Percentiles rank a stretch among this genome's conserved stretches.
Conservation (phyloP, 2,113 vertebrate species). For the Phyllopteryx taeniolatus region DNA sequence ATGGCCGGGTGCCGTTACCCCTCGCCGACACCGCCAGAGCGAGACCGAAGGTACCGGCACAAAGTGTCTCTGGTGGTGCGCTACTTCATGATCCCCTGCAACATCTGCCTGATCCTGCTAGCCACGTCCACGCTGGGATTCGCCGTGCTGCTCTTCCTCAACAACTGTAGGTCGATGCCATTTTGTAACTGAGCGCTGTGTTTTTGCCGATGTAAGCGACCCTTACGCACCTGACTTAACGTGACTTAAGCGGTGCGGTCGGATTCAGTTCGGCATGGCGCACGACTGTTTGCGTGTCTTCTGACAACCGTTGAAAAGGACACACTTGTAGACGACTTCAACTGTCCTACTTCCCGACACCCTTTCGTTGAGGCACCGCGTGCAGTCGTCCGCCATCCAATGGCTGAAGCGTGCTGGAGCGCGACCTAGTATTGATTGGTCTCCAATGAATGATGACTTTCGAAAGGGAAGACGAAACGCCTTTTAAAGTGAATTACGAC, state of each 20-base stretch:
- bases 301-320: no score
- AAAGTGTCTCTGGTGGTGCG: slow-evolving; percentile 93
- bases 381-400: no score
- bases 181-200: not conserved
- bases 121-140: slow-evolving; percentile 90
- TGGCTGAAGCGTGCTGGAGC: no score
- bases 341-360: not conserved
- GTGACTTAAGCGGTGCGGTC: not conserved
- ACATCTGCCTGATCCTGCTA: slow-evolving; percentile 95
- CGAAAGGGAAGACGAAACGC: no score
- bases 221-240: not conserved
- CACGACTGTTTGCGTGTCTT: no score
- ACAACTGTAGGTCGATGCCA: slow-evolving; percentile 85
- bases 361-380: not conserved
- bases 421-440: not conserved
- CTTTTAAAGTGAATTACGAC: no score
- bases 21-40: slow-evolving; percentile 71
- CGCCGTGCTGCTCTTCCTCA: slow-evolving; percentile 93
- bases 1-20: slow-evolving; percentile 89
- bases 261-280: no score
- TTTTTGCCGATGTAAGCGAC: not conserved
- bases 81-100: slow-evolving; percentile 97
- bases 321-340: not conserved
- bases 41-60: slow-evolving; percentile 85
- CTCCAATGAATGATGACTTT: not conserved